Base-by-base conservation (phyloP, 2,113 vertebrate species). In the Crotophaga sulcirostris region DNA sequence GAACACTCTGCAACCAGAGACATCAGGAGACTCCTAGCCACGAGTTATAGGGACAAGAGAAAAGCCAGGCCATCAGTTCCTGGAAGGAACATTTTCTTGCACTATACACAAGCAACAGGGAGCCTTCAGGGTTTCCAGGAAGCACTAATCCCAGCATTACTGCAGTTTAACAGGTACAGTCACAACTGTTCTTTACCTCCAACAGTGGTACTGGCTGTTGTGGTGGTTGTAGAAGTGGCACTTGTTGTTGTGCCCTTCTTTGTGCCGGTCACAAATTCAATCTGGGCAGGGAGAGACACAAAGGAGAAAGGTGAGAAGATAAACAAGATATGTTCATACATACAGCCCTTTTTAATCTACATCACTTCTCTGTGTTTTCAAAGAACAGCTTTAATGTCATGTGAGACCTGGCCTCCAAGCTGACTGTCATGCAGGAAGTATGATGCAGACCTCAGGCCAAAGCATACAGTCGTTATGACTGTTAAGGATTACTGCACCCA, bases 231-330 rank as follows among this genome's bases (percentile, higher is more conserved):
- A 33, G 99, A 98, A 0, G 99, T 74, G 29, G 99, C 97, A 10
- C 94, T 99, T 92, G 98, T 98, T 14, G 98, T 98, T 74, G 98
- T 98, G 12, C 99, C 99, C 69, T 99, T 99, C 97, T 99, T 99
- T 49, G 99, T 99, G 91, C 99, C 99, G 0, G 99, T 99, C 93
- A 99, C 99, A 97, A 99, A 99, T 94, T 99, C 99, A 84, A 99
- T 99, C 99, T 99, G 92, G 60, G 91, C 86, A 84, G 54, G 17
- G 19, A 93, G 15, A 91, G 7, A 79, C 14, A 36, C 12, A 69
- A 0, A 11, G 26, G 24, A 87, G 33, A 77, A 78, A 64, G 13
- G 28, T 8, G 3, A 74, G 10, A 40, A 78, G 11, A 60, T 7
- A 3, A 82, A 90, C 62, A 34, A 6, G 0, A 76, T n/a, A 4